Percentiles rank a stretch among this genome's conserved stretches.
Evolutionary conservation across 2,797 vertebrate species (phyloP).

Genomic region (Epinephelus awoara): DNA sequence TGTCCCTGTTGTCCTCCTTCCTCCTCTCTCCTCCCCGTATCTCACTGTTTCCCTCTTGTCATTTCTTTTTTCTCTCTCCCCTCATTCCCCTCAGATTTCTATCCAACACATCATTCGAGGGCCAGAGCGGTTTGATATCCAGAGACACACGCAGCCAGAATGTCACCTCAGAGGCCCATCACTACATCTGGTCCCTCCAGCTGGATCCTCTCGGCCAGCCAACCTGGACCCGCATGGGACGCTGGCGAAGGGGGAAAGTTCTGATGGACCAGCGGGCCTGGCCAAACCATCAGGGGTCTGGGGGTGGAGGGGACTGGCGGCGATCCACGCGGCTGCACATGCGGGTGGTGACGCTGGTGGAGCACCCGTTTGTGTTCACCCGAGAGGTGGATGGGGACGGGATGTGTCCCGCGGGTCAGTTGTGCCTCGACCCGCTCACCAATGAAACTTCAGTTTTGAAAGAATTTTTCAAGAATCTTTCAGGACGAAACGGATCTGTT

Average conservation of each 20-base stretch:
- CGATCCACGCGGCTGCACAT: slow-evolving; percentile 89
- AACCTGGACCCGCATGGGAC: slow-evolving; percentile 96
- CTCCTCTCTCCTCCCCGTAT: not conserved
- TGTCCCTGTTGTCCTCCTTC: not conserved
- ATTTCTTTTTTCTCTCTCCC: slow-evolving; percentile 12
- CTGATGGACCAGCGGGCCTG: slow-evolving; percentile 95
- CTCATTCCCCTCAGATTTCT: slow-evolving; percentile 89
- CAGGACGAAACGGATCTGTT: slow-evolving; percentile 89
- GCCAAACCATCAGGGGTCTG: slow-evolving; percentile 89
- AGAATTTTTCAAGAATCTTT: slow-evolving; percentile 90
- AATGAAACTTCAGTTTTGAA: slow-evolving; percentile 90
- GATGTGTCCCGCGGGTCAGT: slow-evolving; percentile 93
- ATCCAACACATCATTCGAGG: slow-evolving; percentile 94
- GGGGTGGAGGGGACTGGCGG: slow-evolving; percentile 84
- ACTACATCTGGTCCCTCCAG: slow-evolving; percentile 99
- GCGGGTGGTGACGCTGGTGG: slow-evolving; percentile 95
- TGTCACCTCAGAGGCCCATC: slow-evolving; percentile 93
- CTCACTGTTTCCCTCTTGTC: not conserved
- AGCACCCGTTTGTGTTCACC: slow-evolving; percentile 98
- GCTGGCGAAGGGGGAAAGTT: slow-evolving; percentile 92
- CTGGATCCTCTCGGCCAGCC: slow-evolving; percentile 95
- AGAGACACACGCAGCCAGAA: slow-evolving; percentile 85
- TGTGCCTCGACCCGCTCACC: slow-evolving; percentile 95
- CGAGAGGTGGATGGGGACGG: slow-evolving; percentile 96
- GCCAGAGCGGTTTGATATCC: slow-evolving; percentile 92